A percentile compares a stretch with the other conserved stretches of the same genome.
Evolutionary conservation across 2,797 vertebrate species (phyloP).

Genomic region (Myotis planiceps): DNA sequence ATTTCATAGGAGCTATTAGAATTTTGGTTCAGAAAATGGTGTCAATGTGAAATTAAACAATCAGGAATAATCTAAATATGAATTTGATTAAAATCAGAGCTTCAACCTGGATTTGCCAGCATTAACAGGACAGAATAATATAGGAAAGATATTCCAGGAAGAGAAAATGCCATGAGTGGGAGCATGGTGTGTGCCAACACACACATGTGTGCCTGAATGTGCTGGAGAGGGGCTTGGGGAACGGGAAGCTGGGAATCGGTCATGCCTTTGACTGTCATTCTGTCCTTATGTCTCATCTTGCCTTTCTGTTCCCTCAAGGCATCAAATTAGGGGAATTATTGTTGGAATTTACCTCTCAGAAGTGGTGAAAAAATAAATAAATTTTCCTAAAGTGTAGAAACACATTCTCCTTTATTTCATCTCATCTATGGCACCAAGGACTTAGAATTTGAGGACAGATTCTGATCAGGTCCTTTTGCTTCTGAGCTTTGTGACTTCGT

Average conservation of each 20-base stretch:
- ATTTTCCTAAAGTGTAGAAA: background rate
- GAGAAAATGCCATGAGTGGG: background rate
- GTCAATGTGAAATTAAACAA: background rate
- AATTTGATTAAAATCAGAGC: background rate
- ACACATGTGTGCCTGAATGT: accelerated
- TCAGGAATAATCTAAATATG: background rate
- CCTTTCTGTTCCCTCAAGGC: background rate
- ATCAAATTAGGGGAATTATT: background rate
- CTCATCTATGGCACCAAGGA: background rate
- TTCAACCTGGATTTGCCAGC: background rate
- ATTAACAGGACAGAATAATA: background rate
- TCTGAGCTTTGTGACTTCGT: background rate
- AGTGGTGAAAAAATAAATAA: background rate
- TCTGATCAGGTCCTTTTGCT: background rate
- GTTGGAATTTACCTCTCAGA: background rate
- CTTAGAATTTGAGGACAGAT: background rate
- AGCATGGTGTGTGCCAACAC: accelerated
- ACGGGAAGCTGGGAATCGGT: background rate
- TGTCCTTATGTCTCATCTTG: background rate
- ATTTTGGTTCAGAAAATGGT: background rate
- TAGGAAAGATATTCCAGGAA: background rate
- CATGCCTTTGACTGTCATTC: background rate
- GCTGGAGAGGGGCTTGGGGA: accelerated
- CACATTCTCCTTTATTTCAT: background rate
- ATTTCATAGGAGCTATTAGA: background rate